These are phyloP conservation scores for Sisor rabdophorus DNA, from an alignment of 2,113 vertebrate species.

Conservation along the genomic window DNA sequence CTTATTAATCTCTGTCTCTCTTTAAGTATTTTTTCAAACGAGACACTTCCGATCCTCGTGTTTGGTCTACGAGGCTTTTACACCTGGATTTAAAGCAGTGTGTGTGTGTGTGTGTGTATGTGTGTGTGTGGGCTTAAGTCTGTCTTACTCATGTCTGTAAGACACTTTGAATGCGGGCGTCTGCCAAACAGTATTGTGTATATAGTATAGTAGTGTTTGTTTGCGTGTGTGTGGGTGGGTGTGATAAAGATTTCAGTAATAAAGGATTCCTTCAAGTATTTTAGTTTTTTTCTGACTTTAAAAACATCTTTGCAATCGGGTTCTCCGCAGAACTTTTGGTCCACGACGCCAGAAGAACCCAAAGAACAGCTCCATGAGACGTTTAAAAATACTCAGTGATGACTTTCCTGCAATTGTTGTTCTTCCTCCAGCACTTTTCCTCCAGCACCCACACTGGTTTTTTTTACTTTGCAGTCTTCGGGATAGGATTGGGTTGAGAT, in stretches of 20 bases:
- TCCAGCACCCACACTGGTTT: conserved; percentile 38
- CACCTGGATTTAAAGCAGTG: neutral
- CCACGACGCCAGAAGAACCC: conserved; percentile 49
- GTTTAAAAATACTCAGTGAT: conserved; percentile 51
- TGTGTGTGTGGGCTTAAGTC: conserved; percentile 21
- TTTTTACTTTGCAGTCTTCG: neutral
- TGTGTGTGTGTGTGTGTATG: conserved; percentile 26
- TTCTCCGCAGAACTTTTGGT: conserved; percentile 40
- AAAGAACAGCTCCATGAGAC: conserved; percentile 47
- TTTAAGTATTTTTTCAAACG: conserved; percentile 27
- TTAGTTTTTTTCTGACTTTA: neutral
- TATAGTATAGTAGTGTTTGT: neutral
- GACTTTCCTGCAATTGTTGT: conserved; percentile 72
- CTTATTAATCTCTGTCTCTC: neutral
- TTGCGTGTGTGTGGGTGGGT: neutral
- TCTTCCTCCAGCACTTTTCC: conserved; percentile 63
- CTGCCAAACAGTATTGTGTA: too few relatives aligned
- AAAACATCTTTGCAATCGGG: neutral
- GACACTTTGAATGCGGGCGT: too few relatives aligned
- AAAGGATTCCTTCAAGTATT: neutral
- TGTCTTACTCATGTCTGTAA: neutral
- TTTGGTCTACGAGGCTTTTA: conserved; percentile 35
- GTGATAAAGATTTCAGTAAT: neutral
- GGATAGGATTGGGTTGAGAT: too few relatives aligned
- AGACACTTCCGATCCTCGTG: neutral